Conservation (phyloP, 2,797 vertebrate species). For the Artibeus jamaicensis region DNA sequence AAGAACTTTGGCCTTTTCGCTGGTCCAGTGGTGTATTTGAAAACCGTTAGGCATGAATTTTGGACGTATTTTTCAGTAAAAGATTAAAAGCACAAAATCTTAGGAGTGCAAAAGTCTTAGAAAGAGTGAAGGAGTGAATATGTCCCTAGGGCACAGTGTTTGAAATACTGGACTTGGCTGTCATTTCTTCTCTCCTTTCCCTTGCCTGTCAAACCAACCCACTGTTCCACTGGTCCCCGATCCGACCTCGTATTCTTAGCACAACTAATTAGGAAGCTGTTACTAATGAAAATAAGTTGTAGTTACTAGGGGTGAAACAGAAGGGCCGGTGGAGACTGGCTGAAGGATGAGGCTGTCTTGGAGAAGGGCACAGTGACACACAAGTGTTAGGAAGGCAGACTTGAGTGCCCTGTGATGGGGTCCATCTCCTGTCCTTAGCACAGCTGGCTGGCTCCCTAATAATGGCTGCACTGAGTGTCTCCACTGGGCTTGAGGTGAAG, state of each 20-base stretch:
- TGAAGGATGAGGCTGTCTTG: background rate
- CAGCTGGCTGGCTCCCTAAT: background rate
- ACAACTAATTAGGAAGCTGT: background rate
- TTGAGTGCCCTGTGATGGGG: accelerated
- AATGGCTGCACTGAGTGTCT: background rate
- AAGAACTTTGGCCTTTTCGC: constrained; percentile 23
- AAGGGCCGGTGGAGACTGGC: background rate
- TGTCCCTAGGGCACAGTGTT: background rate
- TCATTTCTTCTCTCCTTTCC: background rate
- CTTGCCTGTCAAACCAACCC: background rate
- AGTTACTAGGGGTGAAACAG: background rate
- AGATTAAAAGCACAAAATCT: constrained; percentile 35
- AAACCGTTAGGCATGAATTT: background rate
- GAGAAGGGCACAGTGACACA: background rate
- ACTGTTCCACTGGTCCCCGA: background rate
- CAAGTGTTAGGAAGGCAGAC: background rate
- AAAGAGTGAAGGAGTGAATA: background rate
- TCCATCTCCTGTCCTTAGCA: background rate
- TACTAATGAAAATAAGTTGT: background rate
- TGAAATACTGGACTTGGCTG: background rate
- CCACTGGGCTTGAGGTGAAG: background rate
- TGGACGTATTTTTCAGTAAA: constrained; percentile 11
- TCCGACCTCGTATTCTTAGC: constrained; percentile 3
- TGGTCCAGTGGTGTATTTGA: constrained; percentile 18
- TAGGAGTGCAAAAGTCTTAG: background rate